These are phyloP conservation scores for Microplitis deprimator DNA, from an alignment of 2,888 invertebrate genomes.

Conservation along the genomic window DNA sequence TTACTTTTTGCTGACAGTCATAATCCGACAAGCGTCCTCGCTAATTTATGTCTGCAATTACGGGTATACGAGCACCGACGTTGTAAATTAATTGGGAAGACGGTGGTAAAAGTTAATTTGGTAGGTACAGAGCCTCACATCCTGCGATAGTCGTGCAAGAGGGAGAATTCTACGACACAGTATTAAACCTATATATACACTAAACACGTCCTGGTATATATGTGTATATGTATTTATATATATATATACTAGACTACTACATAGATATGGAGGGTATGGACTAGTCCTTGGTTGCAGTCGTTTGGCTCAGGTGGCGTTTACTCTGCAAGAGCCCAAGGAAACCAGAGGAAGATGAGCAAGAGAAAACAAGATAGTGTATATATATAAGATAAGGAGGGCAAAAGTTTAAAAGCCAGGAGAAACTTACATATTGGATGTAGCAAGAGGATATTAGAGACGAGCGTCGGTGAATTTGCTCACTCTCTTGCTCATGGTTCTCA, in stretches of 20 bases:
- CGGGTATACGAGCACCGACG: conserved; percentile 52
- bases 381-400: conserved; percentile 5
- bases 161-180: background rate
- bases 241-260: background rate
- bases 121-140: conserved; percentile 52
- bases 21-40: conserved; percentile 51
- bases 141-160: conserved; percentile 19
- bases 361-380: background rate
- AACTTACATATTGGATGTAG: conserved; percentile 41
- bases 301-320: conserved; percentile 65
- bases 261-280: conserved; percentile 47
- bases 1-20: conserved; percentile 24
- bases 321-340: conserved; percentile 31
- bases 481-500: no score
- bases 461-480: conserved; percentile 22
- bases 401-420: conserved; percentile 31
- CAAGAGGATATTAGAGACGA: conserved; percentile 24
- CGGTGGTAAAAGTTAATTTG: conserved; percentile 69
- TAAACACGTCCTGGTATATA: background rate
- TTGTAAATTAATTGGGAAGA: conserved; percentile 69
- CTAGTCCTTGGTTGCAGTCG: conserved; percentile 54
- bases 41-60: conserved; percentile 68
- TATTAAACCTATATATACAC: background rate
- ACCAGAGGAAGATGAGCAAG: conserved; percentile 14
- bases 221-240: background rate